A percentile compares a stretch with the other conserved stretches of the same genome.
phyloP scores from a whole-genome alignment of 1,140 invertebrate species.

The Chelonus insularis region DNA sequence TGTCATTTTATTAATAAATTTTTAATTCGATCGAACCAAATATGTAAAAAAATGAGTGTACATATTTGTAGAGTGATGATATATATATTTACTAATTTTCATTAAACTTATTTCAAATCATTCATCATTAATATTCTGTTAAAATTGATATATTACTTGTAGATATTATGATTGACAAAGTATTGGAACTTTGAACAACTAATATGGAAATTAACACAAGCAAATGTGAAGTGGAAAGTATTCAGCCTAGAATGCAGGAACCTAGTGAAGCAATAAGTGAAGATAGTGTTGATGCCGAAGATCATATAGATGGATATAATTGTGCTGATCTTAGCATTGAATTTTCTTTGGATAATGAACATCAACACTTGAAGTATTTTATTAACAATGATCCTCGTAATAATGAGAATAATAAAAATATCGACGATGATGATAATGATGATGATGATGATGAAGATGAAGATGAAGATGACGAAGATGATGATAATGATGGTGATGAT shows the following conservation, averaged over 20 bases:
- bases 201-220: constrained; percentile 37
- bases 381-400: background rate
- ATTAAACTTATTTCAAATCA: too few species aligned
- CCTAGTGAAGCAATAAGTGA: constrained; percentile 57
- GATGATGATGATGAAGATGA: constrained; percentile 23
- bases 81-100: too few species aligned
- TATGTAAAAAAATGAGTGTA: too few species aligned
- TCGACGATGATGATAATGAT: constrained; percentile 10
- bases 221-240: constrained; percentile 44
- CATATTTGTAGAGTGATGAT: too few species aligned
- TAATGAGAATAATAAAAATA: constrained; percentile 12
- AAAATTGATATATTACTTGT: too few species aligned
- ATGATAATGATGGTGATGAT: constrained; percentile 51
- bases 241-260: constrained; percentile 37
- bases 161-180: too few species aligned
- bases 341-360: background rate
- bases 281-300: constrained; percentile 53
- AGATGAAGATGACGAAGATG: constrained; percentile 3
- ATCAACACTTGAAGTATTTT: constrained; percentile 34
- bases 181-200: too few species aligned
- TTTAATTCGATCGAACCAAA: too few species aligned
- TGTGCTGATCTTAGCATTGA: too few species aligned
- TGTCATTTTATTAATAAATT: too few species aligned
- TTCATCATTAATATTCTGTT: too few species aligned
- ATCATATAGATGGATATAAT: constrained; percentile 5